Percentiles rank a stretch among this genome's conserved stretches.
phyloP scores from a whole-genome alignment of 1,140 invertebrate species.

The Sarcophaga bullata region DNA sequence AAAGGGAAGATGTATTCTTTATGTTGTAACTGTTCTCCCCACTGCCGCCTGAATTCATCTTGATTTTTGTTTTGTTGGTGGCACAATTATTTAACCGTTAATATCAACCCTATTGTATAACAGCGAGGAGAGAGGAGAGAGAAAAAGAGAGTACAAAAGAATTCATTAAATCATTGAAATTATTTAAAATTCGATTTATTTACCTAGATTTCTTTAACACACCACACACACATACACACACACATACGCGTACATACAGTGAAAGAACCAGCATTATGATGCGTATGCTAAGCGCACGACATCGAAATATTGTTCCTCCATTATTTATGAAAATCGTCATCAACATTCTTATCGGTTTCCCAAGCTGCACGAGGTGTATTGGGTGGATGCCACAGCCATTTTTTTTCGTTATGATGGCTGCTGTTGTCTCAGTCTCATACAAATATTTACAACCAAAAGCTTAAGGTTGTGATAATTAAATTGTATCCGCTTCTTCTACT shows the following conservation, averaged over 20 bases:
- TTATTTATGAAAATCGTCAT: constrained; percentile 66
- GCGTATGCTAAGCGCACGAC: too few species aligned
- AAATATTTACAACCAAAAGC: constrained; percentile 66
- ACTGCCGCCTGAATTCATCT: neutral
- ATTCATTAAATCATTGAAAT: constrained; percentile 7
- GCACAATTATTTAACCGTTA: constrained; percentile 12
- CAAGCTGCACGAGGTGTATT: constrained; percentile 13
- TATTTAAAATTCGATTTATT: neutral
- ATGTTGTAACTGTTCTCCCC: too few species aligned
- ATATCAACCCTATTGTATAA: constrained; percentile 44
- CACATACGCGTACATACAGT: too few species aligned
- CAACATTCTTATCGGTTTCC: constrained; percentile 52
- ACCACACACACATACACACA: neutral
- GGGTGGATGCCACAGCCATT: neutral
- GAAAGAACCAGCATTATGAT: too few species aligned
- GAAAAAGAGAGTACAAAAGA: neutral
- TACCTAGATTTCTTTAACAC: neutral
- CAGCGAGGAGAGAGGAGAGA: too few species aligned
- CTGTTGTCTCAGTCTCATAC: constrained; percentile 49
- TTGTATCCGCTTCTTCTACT: constrained; percentile 60
- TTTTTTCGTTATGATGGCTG: neutral
- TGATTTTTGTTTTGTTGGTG: neutral
- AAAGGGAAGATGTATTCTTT: neutral
- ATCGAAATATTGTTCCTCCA: constrained; percentile 45
- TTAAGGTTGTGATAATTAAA: constrained; percentile 66